Base-by-base conservation (phyloP, 2,888 invertebrate species). In the Phaedon cochleariae region DNA sequence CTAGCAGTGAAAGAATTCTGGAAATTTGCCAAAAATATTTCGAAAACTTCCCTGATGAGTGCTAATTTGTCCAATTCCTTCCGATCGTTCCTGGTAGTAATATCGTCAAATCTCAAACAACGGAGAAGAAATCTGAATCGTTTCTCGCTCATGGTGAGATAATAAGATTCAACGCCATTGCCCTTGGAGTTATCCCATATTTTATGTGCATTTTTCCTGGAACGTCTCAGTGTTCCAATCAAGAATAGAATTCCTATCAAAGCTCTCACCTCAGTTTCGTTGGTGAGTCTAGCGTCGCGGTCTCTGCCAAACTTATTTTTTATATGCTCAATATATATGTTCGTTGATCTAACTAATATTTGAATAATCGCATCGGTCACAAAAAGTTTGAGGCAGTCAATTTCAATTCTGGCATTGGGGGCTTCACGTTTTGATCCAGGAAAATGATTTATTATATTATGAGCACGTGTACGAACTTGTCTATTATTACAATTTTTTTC, bases 131-230 rank as follows among this genome's bases (percentile, higher is more conserved):
- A 71, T 58, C 63, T 26, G 66, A 63, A 68, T 21, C 62, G 26
- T 45, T 59, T 67, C 48, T 65, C 63, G 37, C 64, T 67, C 69
- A 69, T 71, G 29, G 65, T 18, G 9, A 72, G 53, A 48, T 71
- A 71, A 53, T 67, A 71, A 22, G 64, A 45, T 67, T 73, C 68
- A 6, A 72, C 37, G 12, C 71, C 72, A 48, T 51, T 69, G 5
- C 73, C 72, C 52, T 64, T 72, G 20, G 72, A 71, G 46, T 73
- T 73, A 54, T 73, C 70, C 69, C 72, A 69, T 21, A 73, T 41
- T 63, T 69, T 59, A 22, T 58, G 26, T 10, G 61, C 10, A 62
- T 73, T 72, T 66, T 69, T 71, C 57, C 68, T 58, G 26, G 68
- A 68, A 20, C 9, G 9, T 41, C 45, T 45, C 10, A 57, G 15